Evolutionary conservation across 2,888 invertebrate genomes (phyloP).

Genomic region (Chalcosyrphus nemorum): DNA sequence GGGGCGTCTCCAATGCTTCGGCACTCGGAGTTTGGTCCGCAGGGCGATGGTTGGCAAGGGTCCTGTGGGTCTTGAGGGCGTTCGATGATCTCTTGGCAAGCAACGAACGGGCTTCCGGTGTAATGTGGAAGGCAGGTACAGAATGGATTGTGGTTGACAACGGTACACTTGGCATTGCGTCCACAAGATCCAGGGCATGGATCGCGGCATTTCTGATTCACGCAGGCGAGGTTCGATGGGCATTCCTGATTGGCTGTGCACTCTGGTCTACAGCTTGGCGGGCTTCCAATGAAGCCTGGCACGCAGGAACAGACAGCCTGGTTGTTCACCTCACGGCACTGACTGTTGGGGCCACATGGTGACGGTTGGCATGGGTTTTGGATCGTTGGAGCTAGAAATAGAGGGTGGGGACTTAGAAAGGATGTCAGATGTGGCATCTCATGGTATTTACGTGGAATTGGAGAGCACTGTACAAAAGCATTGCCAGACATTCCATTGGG

Average conservation of each 20-base stretch:
- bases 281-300: constrained; percentile 86
- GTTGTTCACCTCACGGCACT: constrained; percentile 87
- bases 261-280: constrained; percentile 90
- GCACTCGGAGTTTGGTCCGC: constrained; percentile 89
- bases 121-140: constrained; percentile 87
- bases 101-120: constrained; percentile 90
- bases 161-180: constrained; percentile 84
- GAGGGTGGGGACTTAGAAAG: not conserved
- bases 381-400: constrained; percentile 79
- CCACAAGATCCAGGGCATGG: constrained; percentile 87
- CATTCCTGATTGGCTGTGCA: constrained; percentile 88
- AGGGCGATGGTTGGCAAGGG: constrained; percentile 88
- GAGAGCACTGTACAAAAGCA: constrained; percentile 85
- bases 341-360: constrained; percentile 90
- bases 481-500: constrained; percentile 88
- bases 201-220: constrained; percentile 88
- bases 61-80: constrained; percentile 80
- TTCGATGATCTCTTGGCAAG: constrained; percentile 85
- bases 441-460: constrained; percentile 79
- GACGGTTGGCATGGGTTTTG: constrained; percentile 84
- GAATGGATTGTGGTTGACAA: constrained; percentile 88
- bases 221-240: constrained; percentile 86
- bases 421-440: not conserved
- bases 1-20: constrained; percentile 85
- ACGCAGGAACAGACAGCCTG: constrained; percentile 89